Evolutionary conservation across 2,888 invertebrate species (phyloP), one percentile per base, ranked within the genome.

Genomic region (Mimas tiliae): DNA sequence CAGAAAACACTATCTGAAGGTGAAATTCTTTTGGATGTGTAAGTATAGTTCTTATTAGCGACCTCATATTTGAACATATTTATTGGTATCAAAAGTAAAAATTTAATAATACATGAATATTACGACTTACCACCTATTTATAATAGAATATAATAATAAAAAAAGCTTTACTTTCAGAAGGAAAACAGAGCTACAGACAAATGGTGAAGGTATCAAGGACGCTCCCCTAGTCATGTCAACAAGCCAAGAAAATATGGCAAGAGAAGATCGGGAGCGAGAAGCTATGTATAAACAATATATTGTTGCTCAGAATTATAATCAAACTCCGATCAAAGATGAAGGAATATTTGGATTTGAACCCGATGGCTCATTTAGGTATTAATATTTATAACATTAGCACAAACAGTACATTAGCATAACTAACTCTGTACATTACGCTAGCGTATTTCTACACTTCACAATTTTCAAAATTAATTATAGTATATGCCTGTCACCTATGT

Each of bases 1-100:
- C 95, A 96, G 68, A 97, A 97, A 91, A 97, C 97, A 0, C 92
- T 96, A 70, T 97, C 97, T 0, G 97, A 97, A 85, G 96, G 97
- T 0, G 97, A 97, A 89, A 97, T 97, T 76, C 87, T 97, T 55
- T 80, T 95, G 70, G 95, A 96, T 67, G 90, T 87, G 94, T 94
- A 84, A 86, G 93, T 90, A 77, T 63, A n/a, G n/a, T n/a, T n/a
- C 2, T 33, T 8, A 48, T 63, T 52, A 52, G 38, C 1, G 34
- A 19, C 42, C 9, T 7, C 8, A 33, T n/a, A 12, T 45, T 19
- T 62, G 19, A 2, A 62, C 16, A 14, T 45, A 14, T n/a, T 12
- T 62, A 27, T 38, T 14, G 1, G 0, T 7, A 9, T 1, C 2
- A 45, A 47, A 27, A 42, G 16, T 27, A n/a, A 45, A 45, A 14